Conservation (phyloP, 2,113 vertebrate genomes). For the Siniperca chuatsi region DNA sequence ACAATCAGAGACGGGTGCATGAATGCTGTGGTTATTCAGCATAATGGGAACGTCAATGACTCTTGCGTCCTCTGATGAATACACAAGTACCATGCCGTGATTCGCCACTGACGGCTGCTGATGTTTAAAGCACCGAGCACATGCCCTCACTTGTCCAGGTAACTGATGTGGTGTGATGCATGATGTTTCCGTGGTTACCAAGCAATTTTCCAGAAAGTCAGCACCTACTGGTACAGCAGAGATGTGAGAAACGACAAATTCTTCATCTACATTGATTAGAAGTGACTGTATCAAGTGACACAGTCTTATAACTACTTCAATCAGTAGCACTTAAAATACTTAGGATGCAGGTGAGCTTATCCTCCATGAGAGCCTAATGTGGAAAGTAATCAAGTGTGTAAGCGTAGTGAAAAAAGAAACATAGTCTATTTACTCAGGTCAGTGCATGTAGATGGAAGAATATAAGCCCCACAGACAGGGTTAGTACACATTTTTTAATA, state of each 20-base stretch:
- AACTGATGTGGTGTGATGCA: conserved; percentile 11
- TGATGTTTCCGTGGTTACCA: background rate
- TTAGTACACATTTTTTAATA: conserved; percentile 99
- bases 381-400: conserved; percentile 20
- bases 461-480: conserved; percentile 44
- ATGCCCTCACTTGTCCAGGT: conserved; percentile 20
- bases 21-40: conserved; percentile 49
- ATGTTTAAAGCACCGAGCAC: conserved; percentile 32
- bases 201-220: background rate
- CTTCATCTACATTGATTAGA: background rate
- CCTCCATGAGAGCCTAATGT: background rate
- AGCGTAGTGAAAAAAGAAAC: conserved; percentile 12
- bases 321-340: background rate
- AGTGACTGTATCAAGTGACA: background rate
- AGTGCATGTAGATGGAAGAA: conserved; percentile 1
- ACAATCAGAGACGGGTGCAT: conserved; percentile 29
- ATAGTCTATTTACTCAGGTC: background rate
- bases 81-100: conserved; percentile 27
- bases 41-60: conserved; percentile 64
- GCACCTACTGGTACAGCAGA: background rate
- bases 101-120: conserved; percentile 48
- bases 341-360: background rate
- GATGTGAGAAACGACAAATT: background rate
- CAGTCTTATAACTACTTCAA: background rate
- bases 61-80: conserved; percentile 46